Percentiles rank a stretch among this genome's conserved stretches.
These are phyloP conservation scores for Athalia cordata DNA, from an alignment of 2,888 invertebrate genomes.

Conservation along the genomic window DNA sequence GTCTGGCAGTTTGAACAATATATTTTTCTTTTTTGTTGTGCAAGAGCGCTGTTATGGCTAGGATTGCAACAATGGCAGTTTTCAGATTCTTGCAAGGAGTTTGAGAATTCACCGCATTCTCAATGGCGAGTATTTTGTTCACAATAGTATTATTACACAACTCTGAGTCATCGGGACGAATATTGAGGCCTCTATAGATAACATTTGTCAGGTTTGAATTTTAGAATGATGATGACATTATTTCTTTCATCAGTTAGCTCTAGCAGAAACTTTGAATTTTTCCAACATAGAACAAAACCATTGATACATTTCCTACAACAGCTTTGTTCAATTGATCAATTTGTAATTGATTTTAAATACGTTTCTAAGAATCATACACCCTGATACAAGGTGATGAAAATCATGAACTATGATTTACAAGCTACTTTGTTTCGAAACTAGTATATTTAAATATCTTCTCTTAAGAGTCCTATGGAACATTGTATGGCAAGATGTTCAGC, in stretches of 20 bases:
- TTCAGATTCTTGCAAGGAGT: slow-evolving; percentile 39
- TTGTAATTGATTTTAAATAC: slow-evolving; percentile 15
- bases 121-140: slow-evolving; percentile 45
- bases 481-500: slow-evolving; percentile 57
- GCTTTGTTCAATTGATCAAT: slow-evolving; percentile 26
- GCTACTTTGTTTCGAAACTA: slow-evolving; percentile 49
- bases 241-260: slow-evolving; percentile 3
- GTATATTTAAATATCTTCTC: slow-evolving; percentile 38
- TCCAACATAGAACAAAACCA: not conserved
- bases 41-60: slow-evolving; percentile 55
- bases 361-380: slow-evolving; percentile 59
- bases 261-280: not conserved
- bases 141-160: slow-evolving; percentile 31
- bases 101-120: slow-evolving; percentile 37
- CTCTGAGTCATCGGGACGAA: slow-evolving; percentile 20
- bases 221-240: not conserved
- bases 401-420: slow-evolving; percentile 51
- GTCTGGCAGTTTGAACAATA: slow-evolving; percentile 62
- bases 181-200: too few relatives aligned
- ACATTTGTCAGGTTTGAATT: not conserved
- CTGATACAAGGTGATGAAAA: slow-evolving; percentile 66
- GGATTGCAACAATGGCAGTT: slow-evolving; percentile 50
- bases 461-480: slow-evolving; percentile 47
- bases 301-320: slow-evolving; percentile 23
- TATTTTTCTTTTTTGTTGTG: slow-evolving; percentile 47